Evolutionary conservation across 2,888 invertebrate species (phyloP).

Genomic region (Dynastes maya): DNA sequence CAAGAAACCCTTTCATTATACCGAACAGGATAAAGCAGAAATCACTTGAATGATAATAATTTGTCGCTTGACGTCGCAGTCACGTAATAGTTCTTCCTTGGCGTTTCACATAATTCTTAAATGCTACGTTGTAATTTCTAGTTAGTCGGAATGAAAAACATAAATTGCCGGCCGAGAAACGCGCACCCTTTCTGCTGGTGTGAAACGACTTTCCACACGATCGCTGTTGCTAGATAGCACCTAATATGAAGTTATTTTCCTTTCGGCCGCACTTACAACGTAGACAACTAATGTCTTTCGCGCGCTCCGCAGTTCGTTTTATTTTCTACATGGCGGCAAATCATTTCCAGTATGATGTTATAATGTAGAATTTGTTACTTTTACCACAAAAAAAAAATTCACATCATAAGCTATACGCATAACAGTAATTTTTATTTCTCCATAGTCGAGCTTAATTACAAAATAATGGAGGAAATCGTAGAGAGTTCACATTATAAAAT

Average conservation of each 20-base stretch:
- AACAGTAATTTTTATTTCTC: too few relatives aligned
- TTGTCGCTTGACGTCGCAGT: not conserved
- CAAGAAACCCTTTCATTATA: too few relatives aligned
- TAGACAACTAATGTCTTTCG: conserved; percentile 5
- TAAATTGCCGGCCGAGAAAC: conserved; percentile 26
- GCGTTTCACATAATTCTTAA: conserved; percentile 12
- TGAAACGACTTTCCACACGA: not conserved
- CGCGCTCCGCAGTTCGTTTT: not conserved
- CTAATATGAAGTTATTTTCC: conserved; percentile 19
- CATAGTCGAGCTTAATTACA: too few relatives aligned
- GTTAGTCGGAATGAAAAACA: conserved; percentile 35
- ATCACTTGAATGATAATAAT: not conserved
- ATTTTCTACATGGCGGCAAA: conserved; percentile 14
- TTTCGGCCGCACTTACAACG: conserved; percentile 16
- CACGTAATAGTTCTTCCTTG: not conserved
- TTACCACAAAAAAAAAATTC: not conserved
- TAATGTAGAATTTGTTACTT: not conserved
- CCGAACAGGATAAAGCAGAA: not conserved
- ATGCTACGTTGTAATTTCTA: conserved; percentile 29
- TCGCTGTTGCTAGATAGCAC: conserved; percentile 9
- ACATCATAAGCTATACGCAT: not conserved
- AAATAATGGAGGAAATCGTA: too few relatives aligned
- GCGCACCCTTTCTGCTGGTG: conserved; percentile 17
- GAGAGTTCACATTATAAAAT: too few relatives aligned
- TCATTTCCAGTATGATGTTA: not conserved